Conservation (phyloP, 2,888 invertebrate genomes). For the Hirtodrosophila trivittata region DNA sequence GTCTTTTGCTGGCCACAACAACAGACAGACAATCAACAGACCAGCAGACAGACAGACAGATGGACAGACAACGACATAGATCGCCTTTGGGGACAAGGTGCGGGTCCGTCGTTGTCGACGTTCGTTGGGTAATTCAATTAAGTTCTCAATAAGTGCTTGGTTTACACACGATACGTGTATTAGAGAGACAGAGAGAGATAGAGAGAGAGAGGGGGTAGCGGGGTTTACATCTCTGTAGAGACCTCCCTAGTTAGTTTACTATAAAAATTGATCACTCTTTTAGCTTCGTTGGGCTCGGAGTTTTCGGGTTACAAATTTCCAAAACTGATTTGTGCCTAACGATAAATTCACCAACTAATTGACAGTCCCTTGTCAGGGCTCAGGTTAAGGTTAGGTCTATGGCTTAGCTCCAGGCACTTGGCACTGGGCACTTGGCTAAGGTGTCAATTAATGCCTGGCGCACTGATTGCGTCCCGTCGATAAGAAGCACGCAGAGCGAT, state of each 20-base stretch:
- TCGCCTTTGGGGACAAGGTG: constrained; percentile 64
- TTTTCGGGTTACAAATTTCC: constrained; percentile 65
- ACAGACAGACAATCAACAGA: constrained; percentile 31
- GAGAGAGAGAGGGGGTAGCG: neutral
- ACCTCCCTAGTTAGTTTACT: constrained; percentile 65
- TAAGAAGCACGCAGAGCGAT: constrained; percentile 62
- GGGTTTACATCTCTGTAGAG: constrained; percentile 8
- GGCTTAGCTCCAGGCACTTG: constrained; percentile 5
- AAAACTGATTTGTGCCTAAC: constrained; percentile 80
- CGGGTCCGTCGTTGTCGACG: constrained; percentile 39
- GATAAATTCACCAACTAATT: constrained; percentile 78
- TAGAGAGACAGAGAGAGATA: constrained; percentile 16
- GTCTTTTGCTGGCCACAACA: constrained; percentile 55
- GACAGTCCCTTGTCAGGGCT: constrained; percentile 67
- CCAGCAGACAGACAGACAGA: constrained; percentile 21
- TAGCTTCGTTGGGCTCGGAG: constrained; percentile 43
- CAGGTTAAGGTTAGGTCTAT: constrained; percentile 22
- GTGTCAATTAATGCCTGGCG: constrained; percentile 75
- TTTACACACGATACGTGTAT: constrained; percentile 44
- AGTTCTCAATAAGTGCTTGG: constrained; percentile 72
- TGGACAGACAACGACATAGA: constrained; percentile 31
- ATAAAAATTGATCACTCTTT: constrained; percentile 77
- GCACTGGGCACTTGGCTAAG: constrained; percentile 39
- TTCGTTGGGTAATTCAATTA: constrained; percentile 69
- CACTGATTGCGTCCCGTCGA: constrained; percentile 56